Conservation (phyloP, 2,797 vertebrate species). For the Acanthis flammea region DNA sequence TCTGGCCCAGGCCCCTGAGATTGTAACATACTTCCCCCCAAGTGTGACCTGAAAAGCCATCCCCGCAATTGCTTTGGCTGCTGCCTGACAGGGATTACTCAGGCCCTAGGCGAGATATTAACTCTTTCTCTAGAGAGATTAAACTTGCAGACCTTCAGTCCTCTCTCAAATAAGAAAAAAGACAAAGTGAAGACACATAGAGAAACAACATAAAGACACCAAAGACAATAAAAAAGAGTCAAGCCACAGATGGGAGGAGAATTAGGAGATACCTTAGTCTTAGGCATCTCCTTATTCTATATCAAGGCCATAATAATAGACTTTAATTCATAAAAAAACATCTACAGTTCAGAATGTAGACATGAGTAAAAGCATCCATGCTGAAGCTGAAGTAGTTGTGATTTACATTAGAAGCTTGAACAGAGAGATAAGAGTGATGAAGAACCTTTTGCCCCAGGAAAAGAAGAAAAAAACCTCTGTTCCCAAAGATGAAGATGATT, state of each 20-base stretch:
- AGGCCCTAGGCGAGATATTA: neutral
- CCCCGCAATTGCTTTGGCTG: neutral
- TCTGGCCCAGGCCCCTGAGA: neutral
- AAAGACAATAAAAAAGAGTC: neutral
- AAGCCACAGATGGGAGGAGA: neutral
- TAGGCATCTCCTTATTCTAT: neutral
- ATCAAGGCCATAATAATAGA: neutral
- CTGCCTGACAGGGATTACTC: neutral
- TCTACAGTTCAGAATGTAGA: neutral
- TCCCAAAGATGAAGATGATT: neutral
- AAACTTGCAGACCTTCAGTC: neutral
- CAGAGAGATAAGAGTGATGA: neutral
- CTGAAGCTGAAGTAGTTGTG: neutral
- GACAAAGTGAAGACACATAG: neutral
- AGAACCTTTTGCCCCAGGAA: neutral
- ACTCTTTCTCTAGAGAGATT: neutral
- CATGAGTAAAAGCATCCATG: neutral
- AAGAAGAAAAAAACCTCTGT: neutral
- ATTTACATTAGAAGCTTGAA: neutral
- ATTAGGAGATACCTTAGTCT: neutral
- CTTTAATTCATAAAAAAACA: neutral
- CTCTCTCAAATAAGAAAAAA: neutral
- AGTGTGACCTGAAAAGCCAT: neutral
- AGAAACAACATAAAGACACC: neutral
- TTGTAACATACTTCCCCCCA: neutral